These are phyloP conservation scores for Hylaea fasciaria DNA, from an alignment of 2,888 invertebrate genomes.

Conservation along the genomic window DNA sequence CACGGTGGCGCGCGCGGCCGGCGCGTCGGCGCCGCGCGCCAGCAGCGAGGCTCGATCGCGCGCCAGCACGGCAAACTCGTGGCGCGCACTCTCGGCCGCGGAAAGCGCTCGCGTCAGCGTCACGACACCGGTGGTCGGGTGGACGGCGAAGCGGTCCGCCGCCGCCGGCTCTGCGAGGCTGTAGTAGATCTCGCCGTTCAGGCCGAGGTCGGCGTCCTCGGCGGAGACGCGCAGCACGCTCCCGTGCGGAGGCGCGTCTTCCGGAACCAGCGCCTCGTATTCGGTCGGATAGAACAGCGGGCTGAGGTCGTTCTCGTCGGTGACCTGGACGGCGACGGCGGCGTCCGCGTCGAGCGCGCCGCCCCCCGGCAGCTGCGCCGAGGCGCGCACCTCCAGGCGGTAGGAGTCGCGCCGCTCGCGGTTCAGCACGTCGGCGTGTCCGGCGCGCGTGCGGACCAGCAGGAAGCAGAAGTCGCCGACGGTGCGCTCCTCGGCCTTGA, in stretches of 20 bases:
- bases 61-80: slow-evolving; percentile 92
- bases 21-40: slow-evolving; percentile 83
- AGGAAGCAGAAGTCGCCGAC: slow-evolving; percentile 98
- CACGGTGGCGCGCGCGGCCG: slow-evolving; percentile 90
- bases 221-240: slow-evolving; percentile 92
- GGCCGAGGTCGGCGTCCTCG: slow-evolving; percentile 97
- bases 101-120: slow-evolving; percentile 91
- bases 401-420: slow-evolving; percentile 95
- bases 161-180: slow-evolving; percentile 89
- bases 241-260: slow-evolving; percentile 94
- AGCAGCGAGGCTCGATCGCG: slow-evolving; percentile 92
- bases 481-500: slow-evolving; percentile 94
- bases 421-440: slow-evolving; percentile 94
- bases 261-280: slow-evolving; percentile 94
- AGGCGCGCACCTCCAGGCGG: slow-evolving; percentile 89
- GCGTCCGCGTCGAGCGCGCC: slow-evolving; percentile 88
- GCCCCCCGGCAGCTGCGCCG: slow-evolving; percentile 84
- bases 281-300: slow-evolving; percentile 96
- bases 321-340: slow-evolving; percentile 88
- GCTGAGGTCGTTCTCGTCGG: slow-evolving; percentile 95
- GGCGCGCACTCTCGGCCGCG: slow-evolving; percentile 88
- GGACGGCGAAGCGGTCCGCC: slow-evolving; percentile 95
- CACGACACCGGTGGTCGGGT: slow-evolving; percentile 96
- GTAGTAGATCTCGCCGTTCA: slow-evolving; percentile 99
- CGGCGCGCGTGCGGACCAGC: slow-evolving; percentile 94